Conservation (phyloP, 2,888 invertebrate genomes). For the Zootermopsis nevadensis region DNA sequence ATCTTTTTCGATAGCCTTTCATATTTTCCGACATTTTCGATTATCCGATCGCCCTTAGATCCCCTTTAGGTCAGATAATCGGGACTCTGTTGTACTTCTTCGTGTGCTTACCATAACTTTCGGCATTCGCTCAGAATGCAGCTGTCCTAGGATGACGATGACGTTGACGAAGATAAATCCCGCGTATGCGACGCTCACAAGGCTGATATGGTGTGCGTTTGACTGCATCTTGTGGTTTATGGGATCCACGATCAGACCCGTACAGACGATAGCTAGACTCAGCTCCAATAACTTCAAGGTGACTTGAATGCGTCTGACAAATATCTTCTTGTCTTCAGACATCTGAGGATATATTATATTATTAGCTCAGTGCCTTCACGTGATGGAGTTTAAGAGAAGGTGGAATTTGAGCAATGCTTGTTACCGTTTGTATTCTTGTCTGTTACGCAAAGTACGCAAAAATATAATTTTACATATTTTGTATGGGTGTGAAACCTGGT, state of each 20-base stretch:
- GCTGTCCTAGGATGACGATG: slow-evolving; percentile 70
- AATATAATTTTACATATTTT: too few species aligned
- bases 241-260: slow-evolving; percentile 74
- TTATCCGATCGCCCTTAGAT: too few species aligned
- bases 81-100: too few species aligned
- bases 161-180: slow-evolving; percentile 75
- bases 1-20: too few species aligned
- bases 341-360: neutral
- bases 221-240: slow-evolving; percentile 68
- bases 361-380: too few species aligned
- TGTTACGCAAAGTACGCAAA: too few species aligned
- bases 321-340: neutral
- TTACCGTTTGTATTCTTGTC: too few species aligned
- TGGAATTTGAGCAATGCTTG: too few species aligned
- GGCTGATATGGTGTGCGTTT: slow-evolving; percentile 70
- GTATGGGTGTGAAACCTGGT: too few species aligned
- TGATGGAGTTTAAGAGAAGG: too few species aligned
- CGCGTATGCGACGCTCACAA: slow-evolving; percentile 75
- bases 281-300: slow-evolving; percentile 59
- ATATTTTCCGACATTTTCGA: too few species aligned
- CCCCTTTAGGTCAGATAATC: too few species aligned
- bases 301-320: neutral
- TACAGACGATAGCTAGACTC: slow-evolving; percentile 71
- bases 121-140: slow-evolving; percentile 72
- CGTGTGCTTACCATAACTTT: slow-evolving; percentile 69